Conservation (phyloP, 2,113 vertebrate species). For the Antechinus flavipes region DNA sequence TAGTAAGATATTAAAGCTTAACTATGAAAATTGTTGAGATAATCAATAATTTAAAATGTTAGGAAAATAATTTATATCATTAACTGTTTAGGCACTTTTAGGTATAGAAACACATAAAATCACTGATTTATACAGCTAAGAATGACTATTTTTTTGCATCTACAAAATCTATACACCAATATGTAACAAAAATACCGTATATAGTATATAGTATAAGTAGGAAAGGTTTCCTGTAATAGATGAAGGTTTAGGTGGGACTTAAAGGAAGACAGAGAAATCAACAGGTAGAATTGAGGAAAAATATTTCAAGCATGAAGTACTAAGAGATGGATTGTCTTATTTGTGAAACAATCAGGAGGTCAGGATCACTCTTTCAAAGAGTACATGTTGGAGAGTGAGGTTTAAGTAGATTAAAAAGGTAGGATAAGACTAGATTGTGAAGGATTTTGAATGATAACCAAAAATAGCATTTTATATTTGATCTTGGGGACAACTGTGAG, state of each 20-base stretch:
- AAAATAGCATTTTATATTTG: background rate
- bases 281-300: background rate
- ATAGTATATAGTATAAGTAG: no score
- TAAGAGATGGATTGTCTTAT: background rate
- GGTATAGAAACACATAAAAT: background rate
- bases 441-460: background rate
- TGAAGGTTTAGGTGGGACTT: no score
- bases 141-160: conserved; percentile 34
- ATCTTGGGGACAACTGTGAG: background rate
- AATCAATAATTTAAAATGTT: background rate
- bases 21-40: background rate
- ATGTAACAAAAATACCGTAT: background rate
- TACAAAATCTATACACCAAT: background rate
- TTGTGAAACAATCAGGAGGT: no score
- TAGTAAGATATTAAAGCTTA: background rate
- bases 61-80: background rate
- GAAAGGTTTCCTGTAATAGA: no score
- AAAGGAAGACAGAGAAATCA: background rate
- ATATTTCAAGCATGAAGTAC: background rate
- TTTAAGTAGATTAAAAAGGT: background rate
- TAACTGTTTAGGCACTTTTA: background rate
- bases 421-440: background rate
- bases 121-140: conserved; percentile 21
- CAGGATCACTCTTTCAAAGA: no score
- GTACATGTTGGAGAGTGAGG: no score